A percentile compares a stretch with the other conserved stretches of the same genome.
Conservation (phyloP, 2,113 vertebrate species). For the Sphaerodactylus townsendi region DNA sequence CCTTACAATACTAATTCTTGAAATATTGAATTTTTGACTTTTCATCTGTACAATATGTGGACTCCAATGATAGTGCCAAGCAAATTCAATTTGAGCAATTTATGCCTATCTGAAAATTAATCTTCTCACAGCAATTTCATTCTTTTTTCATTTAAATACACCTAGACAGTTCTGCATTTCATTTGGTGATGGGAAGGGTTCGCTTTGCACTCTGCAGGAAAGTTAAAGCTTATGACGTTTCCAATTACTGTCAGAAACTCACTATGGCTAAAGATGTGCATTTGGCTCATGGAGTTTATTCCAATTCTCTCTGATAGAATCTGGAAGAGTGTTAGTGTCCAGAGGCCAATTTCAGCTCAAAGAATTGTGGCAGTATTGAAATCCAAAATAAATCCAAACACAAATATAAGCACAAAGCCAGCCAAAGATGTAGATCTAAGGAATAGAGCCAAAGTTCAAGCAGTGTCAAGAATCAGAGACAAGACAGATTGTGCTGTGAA, state of each 20-base stretch:
- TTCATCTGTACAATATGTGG: background rate
- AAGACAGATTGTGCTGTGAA: background rate
- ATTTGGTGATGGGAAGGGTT: conserved; percentile 13
- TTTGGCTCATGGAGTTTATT: conserved; percentile 37
- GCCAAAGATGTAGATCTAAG: background rate
- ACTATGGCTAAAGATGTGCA: conserved; percentile 1
- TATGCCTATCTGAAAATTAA: conserved; percentile 48
- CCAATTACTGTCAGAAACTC: conserved; percentile 33
- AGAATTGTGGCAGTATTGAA: background rate
- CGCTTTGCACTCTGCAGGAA: conserved; percentile 6
- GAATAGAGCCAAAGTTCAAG: background rate
- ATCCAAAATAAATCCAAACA: conserved; percentile 14
- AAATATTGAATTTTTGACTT: conserved; percentile 50
- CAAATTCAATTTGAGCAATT: conserved; percentile 43
- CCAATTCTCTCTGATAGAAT: conserved; percentile 1
- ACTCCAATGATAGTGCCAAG: conserved; percentile 14
- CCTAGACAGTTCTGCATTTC: conserved; percentile 42
- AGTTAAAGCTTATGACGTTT: conserved; percentile 33
- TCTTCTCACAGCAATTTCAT: conserved; percentile 39
- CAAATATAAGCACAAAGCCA: background rate
- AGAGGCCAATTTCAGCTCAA: conserved; percentile 14
- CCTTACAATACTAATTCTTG: conserved; percentile 22
- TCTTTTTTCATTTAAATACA: conserved; percentile 42
- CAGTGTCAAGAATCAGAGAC: background rate
- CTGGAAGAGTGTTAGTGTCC: conserved; percentile 2